Evolutionary conservation across 1,140 invertebrate genomes (phyloP), one percentile per base, ranked within the genome.

Genomic region (Saxidomus purpurata): DNA sequence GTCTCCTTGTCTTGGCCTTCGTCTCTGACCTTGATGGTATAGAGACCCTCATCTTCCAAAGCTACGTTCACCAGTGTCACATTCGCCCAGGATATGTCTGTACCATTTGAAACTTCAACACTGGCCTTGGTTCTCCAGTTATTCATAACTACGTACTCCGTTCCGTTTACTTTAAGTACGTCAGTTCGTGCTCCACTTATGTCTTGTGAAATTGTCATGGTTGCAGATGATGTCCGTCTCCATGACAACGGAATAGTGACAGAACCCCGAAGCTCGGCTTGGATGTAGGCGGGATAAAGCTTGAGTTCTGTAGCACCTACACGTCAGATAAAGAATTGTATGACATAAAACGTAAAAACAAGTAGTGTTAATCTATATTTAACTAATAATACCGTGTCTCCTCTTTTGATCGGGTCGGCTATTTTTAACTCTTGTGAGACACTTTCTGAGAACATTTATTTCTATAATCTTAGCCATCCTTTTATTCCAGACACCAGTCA

Each of bases 211-310:
- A 71, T n/a, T 9, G 67, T 71, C 67, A 71, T 38, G 34, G 67
- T 71, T 34, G 36, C 67, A 40, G 36, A 71, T 15, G 67, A 17
- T 4, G 13, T 17, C 19, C 38, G 34, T 71, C 31, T 71, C 67
- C 67, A 38, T 71, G 67, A 71, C 67, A 71, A n/a, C 67, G 67
- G 67, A 6, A 71, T 22, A 22, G 36, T 71, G 17, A 71, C 67
- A 43, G 38, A 40, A 1, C 67, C 67, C 13, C 38, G 34, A 0
- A 71, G 67, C 28, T 71, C 67, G 11, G 19, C 38, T 71, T 71
- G 67, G 34, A 71, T 11, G 17, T 40, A 22, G 34, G 67, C 38
- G 34, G 34, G 67, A 38, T 8, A 40, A 8, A 71, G 67, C 34
- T 40, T 3, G 6, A 71, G 67, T 43, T 71, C 67, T 38, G 67